Conservation (phyloP, 2,888 invertebrate genomes). For the Orchesella flavescens region DNA sequence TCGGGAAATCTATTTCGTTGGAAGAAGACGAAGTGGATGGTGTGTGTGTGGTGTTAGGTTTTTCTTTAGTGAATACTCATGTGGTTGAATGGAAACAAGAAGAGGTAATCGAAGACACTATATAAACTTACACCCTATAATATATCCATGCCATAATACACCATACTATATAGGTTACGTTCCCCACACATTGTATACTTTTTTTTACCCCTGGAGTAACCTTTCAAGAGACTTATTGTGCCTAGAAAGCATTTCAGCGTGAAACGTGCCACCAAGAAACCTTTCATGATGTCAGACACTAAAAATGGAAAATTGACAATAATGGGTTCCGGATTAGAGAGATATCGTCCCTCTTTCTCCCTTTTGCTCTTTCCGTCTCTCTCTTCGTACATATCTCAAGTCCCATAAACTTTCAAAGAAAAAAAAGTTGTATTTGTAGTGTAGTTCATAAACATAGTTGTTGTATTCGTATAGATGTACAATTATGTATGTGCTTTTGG, state of each 20-base stretch:
- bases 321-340: slow-evolving; percentile 63
- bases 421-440: no score
- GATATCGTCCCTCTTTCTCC: slow-evolving; percentile 55
- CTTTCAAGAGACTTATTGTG: slow-evolving; percentile 62
- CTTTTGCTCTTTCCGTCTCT: slow-evolving; percentile 19
- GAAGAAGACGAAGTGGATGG: background rate
- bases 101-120: slow-evolving; percentile 37
- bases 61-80: slow-evolving; percentile 14
- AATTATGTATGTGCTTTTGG: no score
- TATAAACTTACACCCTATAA: background rate
- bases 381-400: background rate
- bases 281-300: slow-evolving; percentile 60
- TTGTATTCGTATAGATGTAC: no score
- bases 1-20: no score
- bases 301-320: slow-evolving; percentile 64
- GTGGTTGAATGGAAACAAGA: slow-evolving; percentile 36
- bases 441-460: no score
- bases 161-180: background rate
- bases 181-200: slow-evolving; percentile 19
- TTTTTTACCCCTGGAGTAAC: slow-evolving; percentile 58
- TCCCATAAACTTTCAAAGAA: no score
- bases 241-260: slow-evolving; percentile 58
- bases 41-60: slow-evolving; percentile 1
- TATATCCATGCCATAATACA: no score
- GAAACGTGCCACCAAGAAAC: slow-evolving; percentile 52